phyloP scores from a whole-genome alignment of 1,140 invertebrate genomes.

The Heliconius nattereri region DNA sequence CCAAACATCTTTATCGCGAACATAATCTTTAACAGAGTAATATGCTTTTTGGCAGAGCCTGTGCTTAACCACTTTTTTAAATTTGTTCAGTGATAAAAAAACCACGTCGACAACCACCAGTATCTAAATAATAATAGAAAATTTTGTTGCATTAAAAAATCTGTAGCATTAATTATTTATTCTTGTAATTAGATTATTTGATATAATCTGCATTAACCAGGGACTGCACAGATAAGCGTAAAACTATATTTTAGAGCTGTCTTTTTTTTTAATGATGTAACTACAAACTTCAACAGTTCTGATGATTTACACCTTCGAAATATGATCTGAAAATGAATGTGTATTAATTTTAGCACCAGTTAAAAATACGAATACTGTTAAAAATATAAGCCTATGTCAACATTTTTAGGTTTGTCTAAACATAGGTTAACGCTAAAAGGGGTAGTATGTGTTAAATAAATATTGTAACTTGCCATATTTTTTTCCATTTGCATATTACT shows the following conservation, averaged over 20 bases:
- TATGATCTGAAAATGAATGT: conserved; percentile 38
- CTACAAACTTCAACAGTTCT: conserved; percentile 16
- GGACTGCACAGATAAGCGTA: background rate
- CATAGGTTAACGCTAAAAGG: conserved; percentile 8
- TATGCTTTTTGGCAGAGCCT: too few species aligned
- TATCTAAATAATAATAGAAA: background rate
- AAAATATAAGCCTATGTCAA: conserved; percentile 29
- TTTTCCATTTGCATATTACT: background rate
- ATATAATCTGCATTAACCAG: background rate
- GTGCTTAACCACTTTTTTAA: too few species aligned
- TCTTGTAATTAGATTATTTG: background rate
- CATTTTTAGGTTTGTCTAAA: conserved; percentile 13
- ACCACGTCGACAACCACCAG: too few species aligned
- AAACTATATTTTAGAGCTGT: background rate
- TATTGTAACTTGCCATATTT: conserved; percentile 3
- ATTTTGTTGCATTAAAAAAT: background rate
- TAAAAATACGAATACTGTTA: conserved; percentile 18
- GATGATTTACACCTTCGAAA: conserved; percentile 40
- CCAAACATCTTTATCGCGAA: too few species aligned
- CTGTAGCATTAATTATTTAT: background rate
- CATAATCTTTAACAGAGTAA: too few species aligned
- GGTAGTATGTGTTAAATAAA: conserved; percentile 13
- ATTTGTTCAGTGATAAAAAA: too few species aligned
- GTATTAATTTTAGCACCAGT: conserved; percentile 39
- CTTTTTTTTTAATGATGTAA: conserved; percentile 7